Percentiles rank a stretch among this genome's conserved stretches.
These are phyloP conservation scores for Propithecus coquereli DNA, from an alignment of 2,113 vertebrate genomes.

Conservation along the genomic window DNA sequence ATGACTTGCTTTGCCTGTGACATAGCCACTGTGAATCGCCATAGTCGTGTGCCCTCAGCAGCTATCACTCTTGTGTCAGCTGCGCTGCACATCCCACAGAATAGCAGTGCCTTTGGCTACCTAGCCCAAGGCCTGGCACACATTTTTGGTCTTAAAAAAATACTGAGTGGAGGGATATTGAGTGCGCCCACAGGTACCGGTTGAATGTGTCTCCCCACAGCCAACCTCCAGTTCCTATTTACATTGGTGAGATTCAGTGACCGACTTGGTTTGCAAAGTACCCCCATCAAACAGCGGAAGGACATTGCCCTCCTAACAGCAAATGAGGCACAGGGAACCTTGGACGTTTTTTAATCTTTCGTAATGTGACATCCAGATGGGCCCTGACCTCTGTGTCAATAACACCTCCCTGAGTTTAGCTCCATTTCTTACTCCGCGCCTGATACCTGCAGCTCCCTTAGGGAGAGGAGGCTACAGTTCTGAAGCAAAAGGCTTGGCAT, in stretches of 20 bases:
- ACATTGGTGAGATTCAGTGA: neutral
- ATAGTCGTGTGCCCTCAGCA: neutral
- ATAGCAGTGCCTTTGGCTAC: neutral
- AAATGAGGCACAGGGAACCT: neutral
- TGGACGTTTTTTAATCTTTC: slow-evolving; percentile 2
- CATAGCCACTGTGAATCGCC: neutral
- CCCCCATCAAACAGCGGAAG: neutral
- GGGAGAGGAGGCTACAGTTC: slow-evolving; percentile 41
- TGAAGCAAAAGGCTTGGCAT: slow-evolving; percentile 59
- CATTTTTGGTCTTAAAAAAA: neutral
- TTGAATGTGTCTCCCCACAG: neutral
- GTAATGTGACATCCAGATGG: slow-evolving; percentile 41
- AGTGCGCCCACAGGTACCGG: neutral
- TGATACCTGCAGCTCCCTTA: neutral
- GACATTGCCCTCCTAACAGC: neutral
- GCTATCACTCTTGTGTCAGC: neutral
- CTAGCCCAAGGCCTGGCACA: neutral
- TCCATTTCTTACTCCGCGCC: slow-evolving; percentile 3
- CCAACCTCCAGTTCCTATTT: neutral
- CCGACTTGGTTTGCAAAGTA: slow-evolving; percentile 3
- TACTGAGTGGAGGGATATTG: neutral
- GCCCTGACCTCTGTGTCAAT: neutral
- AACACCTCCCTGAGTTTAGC: neutral
- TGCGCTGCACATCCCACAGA: neutral
- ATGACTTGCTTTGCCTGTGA: neutral